Conservation (phyloP, 2,113 vertebrate genomes). For the Hippoglossus stenolepis region DNA sequence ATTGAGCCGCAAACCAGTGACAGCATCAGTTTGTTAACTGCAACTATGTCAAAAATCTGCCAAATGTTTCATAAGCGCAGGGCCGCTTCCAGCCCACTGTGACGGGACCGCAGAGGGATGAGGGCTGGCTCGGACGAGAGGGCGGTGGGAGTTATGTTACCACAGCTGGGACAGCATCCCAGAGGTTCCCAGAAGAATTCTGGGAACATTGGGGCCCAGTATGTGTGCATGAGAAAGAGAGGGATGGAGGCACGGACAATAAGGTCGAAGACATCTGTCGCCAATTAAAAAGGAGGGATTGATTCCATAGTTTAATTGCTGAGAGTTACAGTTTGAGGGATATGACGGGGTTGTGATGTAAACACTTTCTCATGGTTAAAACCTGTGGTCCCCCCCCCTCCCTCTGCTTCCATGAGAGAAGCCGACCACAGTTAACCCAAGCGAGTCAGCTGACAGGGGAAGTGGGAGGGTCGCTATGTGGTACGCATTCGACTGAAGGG, state of each 20-base stretch:
- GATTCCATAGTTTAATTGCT: conserved; percentile 35
- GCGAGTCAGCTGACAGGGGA: conserved; percentile 61
- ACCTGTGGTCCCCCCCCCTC: conserved; percentile 18
- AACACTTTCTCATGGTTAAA: conserved; percentile 52
- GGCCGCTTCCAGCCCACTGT: conserved; percentile 45
- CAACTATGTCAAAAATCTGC: conserved; percentile 46
- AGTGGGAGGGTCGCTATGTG: conserved; percentile 8
- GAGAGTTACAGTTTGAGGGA: conserved; percentile 40
- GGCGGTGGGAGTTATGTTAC: conserved; percentile 66
- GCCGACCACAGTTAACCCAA: conserved; percentile 35
- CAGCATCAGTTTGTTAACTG: conserved; percentile 37
- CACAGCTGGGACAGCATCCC: conserved; percentile 68
- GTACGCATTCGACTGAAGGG: conserved; percentile 42
- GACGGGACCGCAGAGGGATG: conserved; percentile 28
- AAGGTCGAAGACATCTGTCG: conserved; percentile 67
- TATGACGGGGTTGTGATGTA: conserved; percentile 39
- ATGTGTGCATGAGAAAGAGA: conserved; percentile 40
- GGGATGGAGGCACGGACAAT: conserved; percentile 17
- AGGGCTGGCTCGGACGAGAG: conserved; percentile 37
- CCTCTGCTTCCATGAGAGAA: conserved; percentile 22
- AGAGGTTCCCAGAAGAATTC: conserved; percentile 65
- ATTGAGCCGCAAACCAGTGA: conserved; percentile 28
- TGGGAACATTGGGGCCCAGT: conserved; percentile 60
- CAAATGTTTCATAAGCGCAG: conserved; percentile 49
- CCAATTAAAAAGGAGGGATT: conserved; percentile 59